Base-by-base conservation (phyloP, 1,140 invertebrate species). In the Sipha flava region DNA sequence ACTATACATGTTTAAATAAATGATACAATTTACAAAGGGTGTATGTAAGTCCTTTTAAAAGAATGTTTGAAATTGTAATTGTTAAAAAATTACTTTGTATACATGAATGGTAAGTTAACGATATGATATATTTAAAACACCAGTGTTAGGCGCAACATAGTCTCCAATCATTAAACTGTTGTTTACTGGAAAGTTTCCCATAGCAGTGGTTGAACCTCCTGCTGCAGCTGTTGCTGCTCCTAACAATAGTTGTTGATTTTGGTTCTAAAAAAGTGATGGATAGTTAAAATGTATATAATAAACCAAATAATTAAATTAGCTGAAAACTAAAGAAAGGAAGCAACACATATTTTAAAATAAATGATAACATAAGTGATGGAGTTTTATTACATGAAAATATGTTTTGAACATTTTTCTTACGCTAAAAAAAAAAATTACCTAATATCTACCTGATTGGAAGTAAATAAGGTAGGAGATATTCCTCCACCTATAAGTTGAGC, bases 161-260 rank as follows among this genome's bases (percentile, higher is more conserved):
- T 93, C 92, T 77, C 91, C 92, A 83, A 92, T 93, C 92, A 93
- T 92, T 83, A 92, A 87, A 85, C 90, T 92, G 84, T 90, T 90
- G 86, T 91, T 92, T 81, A 93, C 89, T 80, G 91, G 91, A 83
- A 87, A 88, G 83, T 89, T 88, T 37, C 47, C 72, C 4, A 75
- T 57, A 54, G 52, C 21, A 37, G 31, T 37, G 16, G 34, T n/a
- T 57, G 73, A 40, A 40, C 52, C 14, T 54, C 29, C 47, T 34
- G 70, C 47, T 23, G 66, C 34, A 43, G 37, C 40, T 70, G 66
- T 43, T 7, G 66, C 66, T 72, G 43, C 68, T 12, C 68, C 43
- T 54, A 75, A 54, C 12, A 57, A 75, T 18, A 75, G 31, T 23
- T 52, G 47, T 77, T 43, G 73, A 18, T 26, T 57, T 77, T 77